Evolutionary conservation across 2,113 vertebrate genomes (phyloP).

Genomic region (Eleginops maclovinus): DNA sequence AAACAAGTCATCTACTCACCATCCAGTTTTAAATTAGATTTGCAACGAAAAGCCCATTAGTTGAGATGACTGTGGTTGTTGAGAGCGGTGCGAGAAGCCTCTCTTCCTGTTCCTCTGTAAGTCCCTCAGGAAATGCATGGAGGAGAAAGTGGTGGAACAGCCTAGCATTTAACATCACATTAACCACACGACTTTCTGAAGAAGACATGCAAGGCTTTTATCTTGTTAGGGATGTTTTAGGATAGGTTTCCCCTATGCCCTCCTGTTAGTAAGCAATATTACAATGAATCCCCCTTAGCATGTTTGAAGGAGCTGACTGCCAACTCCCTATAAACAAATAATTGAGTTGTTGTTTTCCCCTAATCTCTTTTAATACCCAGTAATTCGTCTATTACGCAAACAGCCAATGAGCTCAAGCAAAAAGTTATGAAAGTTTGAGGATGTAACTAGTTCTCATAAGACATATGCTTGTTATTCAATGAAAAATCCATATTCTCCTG

Average conservation of each 20-base stretch:
- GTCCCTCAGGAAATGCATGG: neutral
- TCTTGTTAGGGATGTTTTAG: constrained; percentile 4
- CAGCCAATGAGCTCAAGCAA: constrained; percentile 26
- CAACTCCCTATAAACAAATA: constrained; percentile 23
- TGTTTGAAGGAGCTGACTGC: constrained; percentile 42
- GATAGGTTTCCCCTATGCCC: constrained; percentile 11
- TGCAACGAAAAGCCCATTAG: constrained; percentile 59
- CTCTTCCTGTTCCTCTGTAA: constrained; percentile 27
- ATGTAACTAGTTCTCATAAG: neutral
- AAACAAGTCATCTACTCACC: constrained; percentile 64
- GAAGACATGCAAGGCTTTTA: neutral
- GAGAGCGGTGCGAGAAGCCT: constrained; percentile 47
- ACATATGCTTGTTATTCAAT: constrained; percentile 11
- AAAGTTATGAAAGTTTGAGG: neutral
- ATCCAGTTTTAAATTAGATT: constrained; percentile 57
- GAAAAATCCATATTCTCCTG: neutral
- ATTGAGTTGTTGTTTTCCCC: constrained; percentile 33
- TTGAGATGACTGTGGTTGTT: constrained; percentile 32
- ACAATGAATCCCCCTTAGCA: constrained; percentile 24
- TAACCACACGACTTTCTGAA: neutral
- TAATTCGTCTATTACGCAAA: constrained; percentile 47
- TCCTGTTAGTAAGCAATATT: constrained; percentile 6
- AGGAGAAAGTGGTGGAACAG: constrained; percentile 11
- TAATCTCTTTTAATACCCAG: constrained; percentile 61
- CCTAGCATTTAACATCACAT: neutral